Evolutionary conservation across 2,888 invertebrate genomes (phyloP).

Genomic region (Drosophila atripex): DNA sequence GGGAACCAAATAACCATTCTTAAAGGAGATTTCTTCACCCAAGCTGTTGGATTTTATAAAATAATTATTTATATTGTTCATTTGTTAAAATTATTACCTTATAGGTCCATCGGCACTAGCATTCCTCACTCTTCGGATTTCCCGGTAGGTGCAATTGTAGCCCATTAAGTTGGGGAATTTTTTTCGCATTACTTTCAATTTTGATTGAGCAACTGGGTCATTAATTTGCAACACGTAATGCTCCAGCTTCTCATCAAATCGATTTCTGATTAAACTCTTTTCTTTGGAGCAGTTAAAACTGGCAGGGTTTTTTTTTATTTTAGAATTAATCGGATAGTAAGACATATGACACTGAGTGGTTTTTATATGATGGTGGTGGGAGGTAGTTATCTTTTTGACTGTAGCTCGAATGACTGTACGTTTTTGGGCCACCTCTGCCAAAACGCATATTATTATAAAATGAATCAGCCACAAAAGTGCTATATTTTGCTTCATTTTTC

Average conservation of each 20-base stretch:
- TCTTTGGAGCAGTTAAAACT: neutral
- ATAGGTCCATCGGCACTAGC: neutral
- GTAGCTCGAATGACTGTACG: neutral
- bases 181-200: neutral
- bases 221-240: slow-evolving; percentile 29
- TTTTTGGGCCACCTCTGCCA: neutral
- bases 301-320: neutral
- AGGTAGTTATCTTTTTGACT: neutral
- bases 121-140: neutral
- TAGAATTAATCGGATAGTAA: neutral
- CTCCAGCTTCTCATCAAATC: slow-evolving; percentile 34
- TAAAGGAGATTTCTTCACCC: neutral
- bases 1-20: slow-evolving; percentile 9
- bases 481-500: neutral
- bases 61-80: too few relatives aligned
- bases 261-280: slow-evolving; percentile 11
- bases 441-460: neutral
- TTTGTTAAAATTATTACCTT: neutral
- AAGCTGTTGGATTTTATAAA: neutral
- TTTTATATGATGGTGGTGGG: neutral
- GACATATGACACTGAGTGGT: slow-evolving; percentile 10
- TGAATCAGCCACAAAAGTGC: neutral
- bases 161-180: neutral
- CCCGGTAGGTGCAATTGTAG: slow-evolving; percentile 10
- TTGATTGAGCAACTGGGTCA: slow-evolving; percentile 37